These are phyloP conservation scores for Tragelaphus strepsiceros DNA, from an alignment of 2,113 vertebrate species.

Conservation along the genomic window DNA sequence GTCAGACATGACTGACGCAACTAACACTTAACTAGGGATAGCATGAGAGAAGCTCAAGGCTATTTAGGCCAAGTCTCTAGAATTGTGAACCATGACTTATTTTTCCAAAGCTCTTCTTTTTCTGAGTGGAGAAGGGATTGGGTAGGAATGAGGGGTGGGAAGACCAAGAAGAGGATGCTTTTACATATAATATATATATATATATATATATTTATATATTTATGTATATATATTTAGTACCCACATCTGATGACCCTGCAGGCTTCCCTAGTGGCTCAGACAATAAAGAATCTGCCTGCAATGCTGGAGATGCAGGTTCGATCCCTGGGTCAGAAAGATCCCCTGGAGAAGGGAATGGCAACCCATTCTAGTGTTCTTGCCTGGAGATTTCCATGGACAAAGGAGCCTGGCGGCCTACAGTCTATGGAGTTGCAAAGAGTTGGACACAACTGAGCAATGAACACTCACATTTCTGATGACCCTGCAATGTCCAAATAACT, in stretches of 20 bases:
- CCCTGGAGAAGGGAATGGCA: neutral
- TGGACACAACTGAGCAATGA: neutral
- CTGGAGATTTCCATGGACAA: neutral
- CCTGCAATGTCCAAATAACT: neutral
- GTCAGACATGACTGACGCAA: neutral
- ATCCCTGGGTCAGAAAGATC: neutral
- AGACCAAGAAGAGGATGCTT: neutral
- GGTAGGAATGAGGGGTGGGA: neutral
- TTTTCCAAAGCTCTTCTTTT: neutral
- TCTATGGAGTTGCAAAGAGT: rapidly evolving
- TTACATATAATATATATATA: neutral
- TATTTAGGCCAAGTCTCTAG: neutral
- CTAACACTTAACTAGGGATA: neutral
- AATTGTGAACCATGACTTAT: neutral
- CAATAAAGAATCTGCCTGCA: neutral
- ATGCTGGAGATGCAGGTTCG: neutral
- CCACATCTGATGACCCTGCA: neutral
- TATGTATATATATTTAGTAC: no score
- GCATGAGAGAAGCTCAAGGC: neutral
- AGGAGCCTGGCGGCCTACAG: neutral
- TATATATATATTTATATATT: no score
- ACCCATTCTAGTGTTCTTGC: neutral
- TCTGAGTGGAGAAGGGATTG: neutral
- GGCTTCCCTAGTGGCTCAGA: neutral
- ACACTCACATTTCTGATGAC: neutral